Conservation (phyloP, 2,797 vertebrate genomes). For the Characodon lateralis region DNA sequence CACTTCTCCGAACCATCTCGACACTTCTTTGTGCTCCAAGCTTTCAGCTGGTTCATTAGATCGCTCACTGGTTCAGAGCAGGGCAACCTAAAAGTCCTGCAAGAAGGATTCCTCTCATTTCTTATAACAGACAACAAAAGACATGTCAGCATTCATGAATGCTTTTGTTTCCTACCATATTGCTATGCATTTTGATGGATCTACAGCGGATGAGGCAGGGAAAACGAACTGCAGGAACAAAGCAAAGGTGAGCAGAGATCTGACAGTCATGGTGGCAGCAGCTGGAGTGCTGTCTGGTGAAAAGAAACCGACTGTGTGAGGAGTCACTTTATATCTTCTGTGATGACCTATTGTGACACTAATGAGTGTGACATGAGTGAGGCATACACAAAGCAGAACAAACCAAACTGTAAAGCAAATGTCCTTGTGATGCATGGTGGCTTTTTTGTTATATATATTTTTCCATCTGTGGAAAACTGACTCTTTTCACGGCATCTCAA, state of each 20-base stretch:
- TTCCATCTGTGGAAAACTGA: not conserved
- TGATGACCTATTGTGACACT: not conserved
- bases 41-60: slow-evolving; percentile 12
- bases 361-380: not conserved
- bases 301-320: not conserved
- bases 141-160: not conserved
- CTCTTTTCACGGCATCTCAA: not conserved
- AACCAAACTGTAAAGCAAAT: not conserved
- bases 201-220: not conserved
- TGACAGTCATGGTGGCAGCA: slow-evolving; percentile 2
- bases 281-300: not conserved
- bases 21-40: slow-evolving; percentile 19
- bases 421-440: not conserved
- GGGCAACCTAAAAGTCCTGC: slow-evolving; percentile 22
- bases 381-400: not conserved
- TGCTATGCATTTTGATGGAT: slow-evolving; percentile 12
- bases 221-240: slow-evolving; percentile 3
- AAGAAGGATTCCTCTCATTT: not conserved
- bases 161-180: slow-evolving; percentile 14
- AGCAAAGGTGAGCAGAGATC: slow-evolving; percentile 1
- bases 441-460: not conserved
- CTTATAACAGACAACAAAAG: not conserved
- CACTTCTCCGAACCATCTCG: slow-evolving; percentile 3
- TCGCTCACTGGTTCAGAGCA: slow-evolving; percentile 4
- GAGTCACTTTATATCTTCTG: not conserved